Conservation (phyloP, 2,797 vertebrate species). For the Eulemur rubriventer region DNA sequence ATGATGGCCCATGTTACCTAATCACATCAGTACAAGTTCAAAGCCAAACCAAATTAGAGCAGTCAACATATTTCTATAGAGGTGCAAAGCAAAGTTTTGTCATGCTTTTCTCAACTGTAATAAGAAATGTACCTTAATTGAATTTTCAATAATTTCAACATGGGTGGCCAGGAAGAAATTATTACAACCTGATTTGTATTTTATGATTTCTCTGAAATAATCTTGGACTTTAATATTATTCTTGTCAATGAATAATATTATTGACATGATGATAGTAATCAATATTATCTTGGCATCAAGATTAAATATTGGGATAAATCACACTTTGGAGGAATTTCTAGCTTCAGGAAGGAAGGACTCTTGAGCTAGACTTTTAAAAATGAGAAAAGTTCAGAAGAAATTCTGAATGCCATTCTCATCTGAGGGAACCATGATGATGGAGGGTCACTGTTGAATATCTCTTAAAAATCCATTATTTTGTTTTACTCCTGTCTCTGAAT, state of each 20-base stretch:
- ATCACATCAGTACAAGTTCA: conserved; percentile 33
- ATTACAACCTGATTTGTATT: neutral
- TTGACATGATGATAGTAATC: too few relatives aligned
- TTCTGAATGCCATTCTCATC: neutral
- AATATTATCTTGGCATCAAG: neutral
- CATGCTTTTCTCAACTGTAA: conserved; percentile 4
- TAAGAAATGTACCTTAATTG: neutral
- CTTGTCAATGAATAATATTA: neutral
- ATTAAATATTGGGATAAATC: conserved; percentile 28
- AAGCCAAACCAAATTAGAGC: conserved; percentile 10
- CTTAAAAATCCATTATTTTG: neutral
- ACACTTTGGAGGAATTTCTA: neutral
- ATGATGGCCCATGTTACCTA: neutral
- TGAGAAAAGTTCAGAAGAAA: neutral
- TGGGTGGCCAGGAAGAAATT: conserved; percentile 6
- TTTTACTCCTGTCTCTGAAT: neutral
- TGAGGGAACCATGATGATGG: neutral
- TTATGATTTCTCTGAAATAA: conserved; percentile 31
- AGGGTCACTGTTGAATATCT: neutral
- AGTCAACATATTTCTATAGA: conserved; percentile 10
- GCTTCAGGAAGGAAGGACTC: neutral
- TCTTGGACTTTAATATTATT: neutral
- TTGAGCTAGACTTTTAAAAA: neutral
- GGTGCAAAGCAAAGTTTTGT: neutral
- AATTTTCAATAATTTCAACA: conserved; percentile 40